Conservation (phyloP, 2,797 vertebrate genomes). For the Pseudochaenichthys georgianus region DNA sequence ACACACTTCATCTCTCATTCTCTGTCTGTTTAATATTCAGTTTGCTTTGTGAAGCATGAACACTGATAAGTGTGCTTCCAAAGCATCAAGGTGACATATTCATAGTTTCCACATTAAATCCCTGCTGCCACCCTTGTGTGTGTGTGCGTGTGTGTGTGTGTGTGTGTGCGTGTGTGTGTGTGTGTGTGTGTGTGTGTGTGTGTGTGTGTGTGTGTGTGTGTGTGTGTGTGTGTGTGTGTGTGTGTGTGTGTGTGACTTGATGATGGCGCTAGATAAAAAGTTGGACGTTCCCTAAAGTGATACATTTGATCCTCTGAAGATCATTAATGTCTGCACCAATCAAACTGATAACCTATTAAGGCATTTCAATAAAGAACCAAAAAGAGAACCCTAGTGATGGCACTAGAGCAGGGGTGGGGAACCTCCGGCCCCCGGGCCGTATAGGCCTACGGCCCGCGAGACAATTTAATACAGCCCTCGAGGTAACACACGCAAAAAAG, state of each 20-base stretch:
- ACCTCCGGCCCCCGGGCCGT: too few relatives aligned
- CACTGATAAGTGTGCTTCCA: slow-evolving; percentile 50
- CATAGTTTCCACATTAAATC: slow-evolving; percentile 41
- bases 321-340: neutral
- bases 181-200: too few relatives aligned
- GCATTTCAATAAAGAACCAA: neutral
- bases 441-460: too few relatives aligned
- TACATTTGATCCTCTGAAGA: neutral
- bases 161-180: too few relatives aligned
- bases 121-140: neutral
- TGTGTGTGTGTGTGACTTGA: neutral
- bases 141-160: neutral
- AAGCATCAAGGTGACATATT: slow-evolving; percentile 51
- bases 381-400: neutral
- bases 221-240: too few relatives aligned
- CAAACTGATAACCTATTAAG: neutral
- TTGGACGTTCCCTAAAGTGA: neutral
- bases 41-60: slow-evolving; percentile 52
- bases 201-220: too few relatives aligned
- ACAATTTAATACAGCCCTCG: too few relatives aligned
- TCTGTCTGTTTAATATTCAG: slow-evolving; percentile 54
- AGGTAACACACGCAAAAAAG: too few relatives aligned
- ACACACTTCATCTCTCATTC: slow-evolving; percentile 14
- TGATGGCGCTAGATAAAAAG: neutral
- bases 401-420: too few relatives aligned